Base-by-base conservation (phyloP, 2,113 vertebrate species). In the Speoplatyrhinus poulsoni region DNA sequence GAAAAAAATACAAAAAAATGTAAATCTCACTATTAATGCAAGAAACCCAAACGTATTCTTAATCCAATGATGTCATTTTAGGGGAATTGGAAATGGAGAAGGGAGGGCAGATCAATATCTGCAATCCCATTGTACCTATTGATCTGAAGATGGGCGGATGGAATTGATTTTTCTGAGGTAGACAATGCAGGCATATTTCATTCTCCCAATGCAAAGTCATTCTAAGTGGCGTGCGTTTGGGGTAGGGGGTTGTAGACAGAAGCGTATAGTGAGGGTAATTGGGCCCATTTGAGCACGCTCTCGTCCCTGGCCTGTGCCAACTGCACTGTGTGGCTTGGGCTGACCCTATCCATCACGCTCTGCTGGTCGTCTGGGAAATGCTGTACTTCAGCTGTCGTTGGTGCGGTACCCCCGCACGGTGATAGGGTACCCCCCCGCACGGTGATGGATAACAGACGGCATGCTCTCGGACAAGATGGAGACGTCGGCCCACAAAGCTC, bases 111-210 rank as follows among this genome's bases (percentile, higher is more conserved):
- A 85, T 92, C 84, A 19, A 91, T 88, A 76, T 83, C 78, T 86
- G 85, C 85, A 87, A 84, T 89, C 85, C 87, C 86, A 86, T 88
- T 90, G 91, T 93, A 94, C 90, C 92, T 91, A 93, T 90, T 81
- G 90, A 92, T 92, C 87, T 76, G 79, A 73, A 85, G 87, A 89
- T 82, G 86, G 88, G 81, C 46, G 82, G 89, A 90, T 87, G 83
- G 89, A 88, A 91, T 90, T 67, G 89, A 92, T 92, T 92, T 57
- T 92, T 91, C 84, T 93, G 93, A 94, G 93, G 93, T 94, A 93
- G 93, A 93, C 91, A 90, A 92, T 92, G 90, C 85, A 88, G 90
- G 83, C 86, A 86, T 90, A 87, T 91, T 90, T 91, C 87, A 89
- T 88, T 90, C 86, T 87, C 87, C 88, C 71, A 58, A 86, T 75